Evolutionary conservation across 2,113 vertebrate genomes (phyloP), one percentile per base, ranked within the genome.

Genomic region (Platysternon megacephalum): DNA sequence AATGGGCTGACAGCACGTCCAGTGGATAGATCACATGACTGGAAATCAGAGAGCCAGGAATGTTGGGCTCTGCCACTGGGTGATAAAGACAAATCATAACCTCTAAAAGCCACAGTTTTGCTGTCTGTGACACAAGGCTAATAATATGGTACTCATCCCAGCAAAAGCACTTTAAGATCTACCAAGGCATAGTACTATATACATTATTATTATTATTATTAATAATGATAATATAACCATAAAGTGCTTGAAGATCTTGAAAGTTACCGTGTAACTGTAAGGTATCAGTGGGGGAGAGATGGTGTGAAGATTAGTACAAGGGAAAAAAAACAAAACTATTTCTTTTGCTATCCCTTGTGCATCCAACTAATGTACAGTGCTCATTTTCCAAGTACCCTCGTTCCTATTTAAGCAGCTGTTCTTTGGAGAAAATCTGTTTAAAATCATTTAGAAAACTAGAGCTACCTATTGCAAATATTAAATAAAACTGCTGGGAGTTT

Each of bases 401-500:
- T 17, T 89, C 58, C 94, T 84, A 92, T 88, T 94, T 88, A 81
- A 95, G 84, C 89, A 95, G 86, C 68, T 93, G 79, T 88, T 95
- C 86, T 46, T 12, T 39, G 53, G 84, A 91, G 52, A 89, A 94
- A 85, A 61, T 44, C 48, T 48, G 49, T 51, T 95, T 88, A 72
- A 96, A 97, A 92, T 84, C 0, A 83, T 87, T 95, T 61, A 85
- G 78, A 95, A 91, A 58, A 46, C 84, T 29, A 84, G 88, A 95
- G 82, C 79, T 84, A 81, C 55, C 68, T 93, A 94, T 72, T 92
- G 55, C 91, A 94, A 95, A 46, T 72, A 80, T 92, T 97, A 97
- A 96, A 92, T 91, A 97, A 96, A 96, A 82, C 81, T 83, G 87
- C 42, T 74, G 91, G 44, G 82, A 90, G 81, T 92, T 95, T 93